A percentile compares a stretch with the other conserved stretches of the same genome.
phyloP scores from a whole-genome alignment of 2,113 vertebrate genomes.

The Panthera tigris region DNA sequence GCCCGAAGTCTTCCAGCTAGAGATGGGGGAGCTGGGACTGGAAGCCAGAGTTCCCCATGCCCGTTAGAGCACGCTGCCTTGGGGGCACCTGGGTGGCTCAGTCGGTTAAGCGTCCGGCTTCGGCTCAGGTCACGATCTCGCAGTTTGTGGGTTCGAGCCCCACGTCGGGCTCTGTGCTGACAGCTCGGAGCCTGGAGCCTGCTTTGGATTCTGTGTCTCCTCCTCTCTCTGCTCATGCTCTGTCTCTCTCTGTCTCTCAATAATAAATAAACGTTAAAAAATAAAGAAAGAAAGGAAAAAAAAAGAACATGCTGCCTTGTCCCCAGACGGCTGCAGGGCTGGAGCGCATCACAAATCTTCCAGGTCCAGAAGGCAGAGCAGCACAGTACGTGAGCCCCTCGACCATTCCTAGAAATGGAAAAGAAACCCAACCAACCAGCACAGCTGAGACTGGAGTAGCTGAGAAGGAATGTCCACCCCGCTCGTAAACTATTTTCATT shows the following conservation, averaged over 20 bases:
- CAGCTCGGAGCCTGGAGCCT: no score
- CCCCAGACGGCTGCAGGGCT: neutral
- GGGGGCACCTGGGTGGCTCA: no score
- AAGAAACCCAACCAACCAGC: neutral
- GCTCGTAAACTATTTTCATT: slow-evolving; percentile 79
- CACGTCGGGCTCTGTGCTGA: no score
- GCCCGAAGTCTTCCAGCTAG: neutral
- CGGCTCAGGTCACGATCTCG: no score
- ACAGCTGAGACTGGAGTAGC: neutral
- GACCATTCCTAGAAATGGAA: slow-evolving; percentile 43
- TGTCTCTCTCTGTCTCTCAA: no score
- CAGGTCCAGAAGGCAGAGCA: neutral
- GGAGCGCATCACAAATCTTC: neutral
- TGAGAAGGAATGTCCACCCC: neutral
- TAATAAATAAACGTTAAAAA: no score
- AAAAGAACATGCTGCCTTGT: neutral
- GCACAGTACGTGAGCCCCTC: neutral
- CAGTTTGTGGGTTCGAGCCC: no score
- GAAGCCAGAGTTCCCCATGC: neutral
- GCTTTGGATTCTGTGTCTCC: no score
- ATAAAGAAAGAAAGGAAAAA: accelerated
- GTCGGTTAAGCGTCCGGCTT: no score
- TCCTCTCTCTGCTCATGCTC: no score
- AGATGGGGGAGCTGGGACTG: neutral
- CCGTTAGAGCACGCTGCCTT: neutral